Evolutionary conservation across 2,113 vertebrate species (phyloP), one percentile per base, ranked within the genome.

Genomic region (Zosterops borbonicus): DNA sequence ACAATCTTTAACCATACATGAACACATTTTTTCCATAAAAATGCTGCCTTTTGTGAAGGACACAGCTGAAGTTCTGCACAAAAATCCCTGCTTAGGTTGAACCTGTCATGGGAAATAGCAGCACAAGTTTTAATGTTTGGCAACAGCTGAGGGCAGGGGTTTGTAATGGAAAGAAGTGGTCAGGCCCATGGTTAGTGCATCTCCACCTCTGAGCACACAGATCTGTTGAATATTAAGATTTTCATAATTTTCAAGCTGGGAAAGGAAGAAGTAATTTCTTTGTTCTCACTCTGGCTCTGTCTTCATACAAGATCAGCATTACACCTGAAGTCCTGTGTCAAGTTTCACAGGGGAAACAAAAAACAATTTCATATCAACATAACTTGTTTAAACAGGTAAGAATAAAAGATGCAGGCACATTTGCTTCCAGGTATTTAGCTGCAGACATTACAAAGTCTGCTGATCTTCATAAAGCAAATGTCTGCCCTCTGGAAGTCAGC

Each of bases 111-210:
- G 83, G 78, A 92, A 83, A 67, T 50, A 58, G 82, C 80, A 87
- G 24, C 80, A 90, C 20, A 50, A 37, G 18, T 55, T 74, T 92
- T 83, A 58, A 29, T 65, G 49, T 83, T 83, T 92, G 90, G 64
- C 73, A 90, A 86, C 28, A 63, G 9, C 42, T 37, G 76, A 92
- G 56, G 59, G 28, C 33, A 70, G 58, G 33, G 25, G 69, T 77
- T 83, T 86, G 46, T 92, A 95, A 86, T 77, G 88, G 88, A 93
- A 92, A 90, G 22, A 90, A 85, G 46, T 50, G 31, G 11, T 89
- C 59, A 90, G 67, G 27, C 44, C 24, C 4, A 0, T 13, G n/a
- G 55, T 58, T 77, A 86, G 33, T 63, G n/a, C 60, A 68, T 31
- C 76, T 95, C 86, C 31, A 68, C 78, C 44, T 83, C 42, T 59